Evolutionary conservation across 2,888 invertebrate species (phyloP).

Genomic region (Bhutanitis thaidina): DNA sequence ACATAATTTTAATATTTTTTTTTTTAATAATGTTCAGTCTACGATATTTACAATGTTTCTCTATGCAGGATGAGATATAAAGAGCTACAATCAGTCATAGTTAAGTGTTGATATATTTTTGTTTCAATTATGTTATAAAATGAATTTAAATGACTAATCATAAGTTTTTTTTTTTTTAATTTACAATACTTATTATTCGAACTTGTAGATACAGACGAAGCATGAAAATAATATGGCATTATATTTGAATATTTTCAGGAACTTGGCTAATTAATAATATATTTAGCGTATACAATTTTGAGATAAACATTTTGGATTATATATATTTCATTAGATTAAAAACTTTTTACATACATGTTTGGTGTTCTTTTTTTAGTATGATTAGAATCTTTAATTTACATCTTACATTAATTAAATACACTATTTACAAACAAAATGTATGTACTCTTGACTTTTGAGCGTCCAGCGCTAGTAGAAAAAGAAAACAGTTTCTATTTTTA

Average conservation of each 20-base stretch:
- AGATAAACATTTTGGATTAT: slow-evolving; percentile 34
- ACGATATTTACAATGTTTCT: slow-evolving; percentile 36
- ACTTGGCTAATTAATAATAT: slow-evolving; percentile 25
- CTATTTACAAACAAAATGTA: slow-evolving; percentile 20
- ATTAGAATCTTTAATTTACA: slow-evolving; percentile 22
- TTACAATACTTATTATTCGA: slow-evolving; percentile 1
- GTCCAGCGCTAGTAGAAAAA: slow-evolving; percentile 1
- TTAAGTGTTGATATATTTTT: slow-evolving; percentile 41
- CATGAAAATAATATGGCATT: background rate
- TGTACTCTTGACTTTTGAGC: slow-evolving; percentile 4
- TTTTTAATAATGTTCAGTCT: slow-evolving; percentile 27
- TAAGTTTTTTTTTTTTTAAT: slow-evolving; percentile 29
- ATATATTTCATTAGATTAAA: slow-evolving; percentile 63
- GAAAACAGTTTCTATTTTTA: background rate
- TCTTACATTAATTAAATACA: slow-evolving; percentile 18
- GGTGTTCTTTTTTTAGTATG: slow-evolving; percentile 37
- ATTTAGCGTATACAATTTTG: slow-evolving; percentile 38
- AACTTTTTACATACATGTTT: slow-evolving; percentile 35
- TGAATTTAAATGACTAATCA: slow-evolving; percentile 33
- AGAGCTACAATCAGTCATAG: slow-evolving; percentile 71
- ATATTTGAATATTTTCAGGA: slow-evolving; percentile 19
- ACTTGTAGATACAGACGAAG: slow-evolving; percentile 4
- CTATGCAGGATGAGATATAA: slow-evolving; percentile 42
- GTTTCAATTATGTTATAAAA: slow-evolving; percentile 24
- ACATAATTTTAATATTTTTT: slow-evolving; percentile 34